Evolutionary conservation across 2,113 vertebrate species (phyloP).

Genomic region (Pipa parva): DNA sequence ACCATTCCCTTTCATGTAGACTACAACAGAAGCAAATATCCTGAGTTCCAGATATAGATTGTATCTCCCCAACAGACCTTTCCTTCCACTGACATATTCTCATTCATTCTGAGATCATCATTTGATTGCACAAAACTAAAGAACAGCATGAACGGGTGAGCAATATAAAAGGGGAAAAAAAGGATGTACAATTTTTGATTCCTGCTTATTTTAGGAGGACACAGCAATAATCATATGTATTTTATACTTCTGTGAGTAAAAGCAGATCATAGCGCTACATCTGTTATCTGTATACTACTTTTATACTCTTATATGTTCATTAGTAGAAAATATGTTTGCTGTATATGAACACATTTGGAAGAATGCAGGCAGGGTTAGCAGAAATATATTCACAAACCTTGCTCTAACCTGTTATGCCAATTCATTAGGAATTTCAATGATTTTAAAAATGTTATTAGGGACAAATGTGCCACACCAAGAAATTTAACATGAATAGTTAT

Average conservation of each 20-base stretch:
- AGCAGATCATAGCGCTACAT: neutral
- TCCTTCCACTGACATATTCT: constrained; percentile 77
- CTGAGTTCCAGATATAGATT: constrained; percentile 75
- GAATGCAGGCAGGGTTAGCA: rapidly evolving
- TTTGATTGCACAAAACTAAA: constrained; percentile 87
- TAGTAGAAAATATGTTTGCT: neutral
- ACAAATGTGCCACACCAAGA: too few relatives aligned
- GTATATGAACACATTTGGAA: constrained; percentile 25
- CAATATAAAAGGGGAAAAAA: constrained; percentile 69
- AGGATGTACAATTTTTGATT: constrained; percentile 60
- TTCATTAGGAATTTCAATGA: too few relatives aligned
- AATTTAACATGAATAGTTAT: too few relatives aligned
- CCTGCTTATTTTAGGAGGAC: constrained; percentile 49
- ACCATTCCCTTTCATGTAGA: constrained; percentile 71
- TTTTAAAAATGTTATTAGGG: too few relatives aligned
- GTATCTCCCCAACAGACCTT: constrained; percentile 84
- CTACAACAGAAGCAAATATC: constrained; percentile 93
- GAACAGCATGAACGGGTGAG: constrained; percentile 68
- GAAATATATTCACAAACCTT: too few relatives aligned
- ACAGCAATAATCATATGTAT: constrained; percentile 25
- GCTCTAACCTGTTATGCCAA: too few relatives aligned
- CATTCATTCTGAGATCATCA: constrained; percentile 87
- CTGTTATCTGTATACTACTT: neutral
- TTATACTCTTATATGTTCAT: neutral
- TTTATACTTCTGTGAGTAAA: constrained; percentile 33